Base-by-base conservation (phyloP, 2,797 vertebrate species). In the Potorous gilbertii region DNA sequence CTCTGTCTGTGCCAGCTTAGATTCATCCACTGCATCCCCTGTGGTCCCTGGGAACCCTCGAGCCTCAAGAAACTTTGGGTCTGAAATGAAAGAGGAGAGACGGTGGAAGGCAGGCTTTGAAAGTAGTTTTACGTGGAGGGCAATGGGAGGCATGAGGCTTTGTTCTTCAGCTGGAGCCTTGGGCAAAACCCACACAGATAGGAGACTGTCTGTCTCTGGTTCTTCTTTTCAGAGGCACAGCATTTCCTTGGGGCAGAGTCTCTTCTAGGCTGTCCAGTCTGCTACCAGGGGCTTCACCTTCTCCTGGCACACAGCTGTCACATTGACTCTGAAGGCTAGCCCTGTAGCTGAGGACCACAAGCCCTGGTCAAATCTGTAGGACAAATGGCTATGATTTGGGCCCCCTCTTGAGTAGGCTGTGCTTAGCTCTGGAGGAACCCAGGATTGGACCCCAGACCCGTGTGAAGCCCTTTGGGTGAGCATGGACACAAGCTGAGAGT, bases 121-220 rank as follows among this genome's bases (percentile, higher is more conserved):
- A 96, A 94, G 94, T 92, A 54, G 55, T 96, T 96, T 96, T 96
- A 96, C 95, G 40, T 40, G 57, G 34, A 4, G 12, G 56, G 40
- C 81, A 96, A 96, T 87, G 92, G 59, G 95, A 31, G 94, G 57
- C 57, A 56, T 29, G 56, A 56, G 24, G 62, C 95, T 94, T 97
- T 97, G 96, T 96, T 94, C 96, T 93, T 56, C n/a, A n/a, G 95
- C 56, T 1, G 0, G n/a, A 29, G 50, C 34, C 59, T 94, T 52
- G 0, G 5, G 95, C 95, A 66, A 92, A 59, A 90, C 50, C 18
- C 55, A 90, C 54, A 11, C 31, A 52, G 87, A 40, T 0, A 91
- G 91, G 92, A 93, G 59, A 54, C 91, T 0, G 31, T 89, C 94
- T 90, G 92, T 93, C 62, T 21, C 9, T 5, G 24, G 54, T 6